Conservation (phyloP, 1,140 invertebrate species). For the Drosophila orosa region DNA sequence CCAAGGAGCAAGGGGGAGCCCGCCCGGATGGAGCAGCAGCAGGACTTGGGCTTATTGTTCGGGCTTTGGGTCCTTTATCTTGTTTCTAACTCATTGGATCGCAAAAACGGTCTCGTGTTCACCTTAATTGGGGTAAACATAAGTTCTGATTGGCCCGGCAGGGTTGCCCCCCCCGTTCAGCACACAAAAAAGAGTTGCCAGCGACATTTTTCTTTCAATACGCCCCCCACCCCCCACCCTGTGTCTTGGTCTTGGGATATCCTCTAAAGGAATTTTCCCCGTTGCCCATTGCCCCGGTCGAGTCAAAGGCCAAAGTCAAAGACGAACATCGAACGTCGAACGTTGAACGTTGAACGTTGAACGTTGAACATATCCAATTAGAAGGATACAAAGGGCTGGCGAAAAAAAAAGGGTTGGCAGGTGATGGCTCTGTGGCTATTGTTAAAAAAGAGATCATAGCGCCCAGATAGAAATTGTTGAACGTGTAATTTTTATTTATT, state of each 20-base stretch:
- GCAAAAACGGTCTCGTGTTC: conserved; percentile 83
- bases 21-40: conserved; percentile 29
- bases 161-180: conserved; percentile 24
- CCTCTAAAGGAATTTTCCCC: conserved; percentile 26
- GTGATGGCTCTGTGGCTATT: conserved; percentile 11
- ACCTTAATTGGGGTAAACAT: conserved; percentile 83
- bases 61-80: conserved; percentile 80
- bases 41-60: conserved; percentile 72
- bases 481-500: conserved; percentile 83
- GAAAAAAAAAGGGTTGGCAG: background rate
- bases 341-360: conserved; percentile 55
- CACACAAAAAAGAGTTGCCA: conserved; percentile 58
- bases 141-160: conserved; percentile 79
- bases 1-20: conserved; percentile 9
- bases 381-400: conserved; percentile 50
- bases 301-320: conserved; percentile 54
- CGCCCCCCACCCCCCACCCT: background rate
- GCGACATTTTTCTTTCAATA: conserved; percentile 61
- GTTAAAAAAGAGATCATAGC: conserved; percentile 32
- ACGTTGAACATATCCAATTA: conserved; percentile 76
- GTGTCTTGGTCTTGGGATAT: conserved; percentile 8
- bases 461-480: conserved; percentile 60
- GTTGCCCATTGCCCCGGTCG: background rate
- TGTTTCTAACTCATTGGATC: conserved; percentile 83
- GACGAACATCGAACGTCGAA: conserved; percentile 55